These are phyloP conservation scores for Thoracochromis brauschi DNA, from an alignment of 2,113 vertebrate genomes.

Conservation along the genomic window DNA sequence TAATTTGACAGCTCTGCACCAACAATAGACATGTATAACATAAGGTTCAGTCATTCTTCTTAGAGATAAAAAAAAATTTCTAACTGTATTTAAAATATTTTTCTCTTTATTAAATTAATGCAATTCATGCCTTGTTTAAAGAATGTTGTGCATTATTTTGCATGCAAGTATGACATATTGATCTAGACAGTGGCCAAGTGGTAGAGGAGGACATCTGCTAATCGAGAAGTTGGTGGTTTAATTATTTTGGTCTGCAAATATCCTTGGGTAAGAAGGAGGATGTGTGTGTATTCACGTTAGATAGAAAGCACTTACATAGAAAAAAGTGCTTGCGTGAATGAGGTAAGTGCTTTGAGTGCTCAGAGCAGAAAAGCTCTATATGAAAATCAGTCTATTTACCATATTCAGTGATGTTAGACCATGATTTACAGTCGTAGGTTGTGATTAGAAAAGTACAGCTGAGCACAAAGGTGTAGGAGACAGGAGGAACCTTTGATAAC, in stretches of 20 bases:
- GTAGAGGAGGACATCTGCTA: background rate
- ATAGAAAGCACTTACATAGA: background rate
- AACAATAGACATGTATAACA: background rate
- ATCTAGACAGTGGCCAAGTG: background rate
- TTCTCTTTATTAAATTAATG: background rate
- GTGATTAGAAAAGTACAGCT: background rate
- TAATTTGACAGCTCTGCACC: background rate
- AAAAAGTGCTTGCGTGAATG: background rate
- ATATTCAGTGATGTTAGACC: background rate
- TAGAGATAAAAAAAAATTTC: background rate
- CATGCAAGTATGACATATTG: background rate
- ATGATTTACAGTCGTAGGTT: background rate
- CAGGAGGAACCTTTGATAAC: background rate
- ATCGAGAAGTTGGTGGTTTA: background rate
- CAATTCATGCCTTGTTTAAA: background rate
- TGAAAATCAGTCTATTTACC: background rate
- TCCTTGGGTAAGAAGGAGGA: background rate
- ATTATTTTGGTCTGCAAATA: accelerated
- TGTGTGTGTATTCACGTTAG: background rate
- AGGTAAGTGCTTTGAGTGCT: background rate
- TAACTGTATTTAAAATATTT: background rate
- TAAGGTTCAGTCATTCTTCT: background rate
- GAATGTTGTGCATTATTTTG: background rate
- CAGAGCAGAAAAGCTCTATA: background rate
- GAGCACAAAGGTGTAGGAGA: background rate